Evolutionary conservation across 2,113 vertebrate species (phyloP), one percentile per base, ranked within the genome.

Genomic region (Xerus inauris): DNA sequence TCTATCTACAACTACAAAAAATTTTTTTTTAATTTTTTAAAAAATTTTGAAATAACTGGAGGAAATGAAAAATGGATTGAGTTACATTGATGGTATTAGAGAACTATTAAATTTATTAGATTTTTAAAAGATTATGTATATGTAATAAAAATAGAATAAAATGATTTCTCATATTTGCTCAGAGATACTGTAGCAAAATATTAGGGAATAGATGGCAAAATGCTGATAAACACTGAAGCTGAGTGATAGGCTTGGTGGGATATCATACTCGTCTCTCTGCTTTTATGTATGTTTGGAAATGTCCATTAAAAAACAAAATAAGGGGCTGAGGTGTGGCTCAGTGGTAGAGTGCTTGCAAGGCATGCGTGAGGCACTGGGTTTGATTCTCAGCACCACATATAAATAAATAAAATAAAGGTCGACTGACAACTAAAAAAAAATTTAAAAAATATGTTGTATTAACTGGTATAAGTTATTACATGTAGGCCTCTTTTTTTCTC

Each of bases 231-330:
- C 49, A 30, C 59, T 72, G 20, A 79, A 77, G n/a, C 38, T 57
- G 28, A 77, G 38, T 38, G 32, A 65, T 16, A 7, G 24, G 32
- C n/a, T 26, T 47, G 8, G 62, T 64, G 17, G 49, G 38, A 89
- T 38, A 81, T 72, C 51, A 85, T 10, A 32, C 7, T 35, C 38
- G 38, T 95, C 38, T 95, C 28, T 77, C 28, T 67, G 51, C 30
- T 81, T 92, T 80, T 80, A 64, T 17, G 6, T 51, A 72, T 83
- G 6, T 71, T 77, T 97, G 26, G 75, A 88, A 69, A 87, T 84
- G 11, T 75, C 64, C 38, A 19, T 67, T 67, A 67, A 95, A 84
- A 92, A 75, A 45, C 28, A 38, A 76, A 91, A 64, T n/a, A n/a
- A n/a, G n/a, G n/a, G n/a, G n/a, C n/a, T n/a, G n/a, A n/a, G n/a